Base-by-base conservation (phyloP, 2,888 invertebrate species). In the Xanthia icteritia region DNA sequence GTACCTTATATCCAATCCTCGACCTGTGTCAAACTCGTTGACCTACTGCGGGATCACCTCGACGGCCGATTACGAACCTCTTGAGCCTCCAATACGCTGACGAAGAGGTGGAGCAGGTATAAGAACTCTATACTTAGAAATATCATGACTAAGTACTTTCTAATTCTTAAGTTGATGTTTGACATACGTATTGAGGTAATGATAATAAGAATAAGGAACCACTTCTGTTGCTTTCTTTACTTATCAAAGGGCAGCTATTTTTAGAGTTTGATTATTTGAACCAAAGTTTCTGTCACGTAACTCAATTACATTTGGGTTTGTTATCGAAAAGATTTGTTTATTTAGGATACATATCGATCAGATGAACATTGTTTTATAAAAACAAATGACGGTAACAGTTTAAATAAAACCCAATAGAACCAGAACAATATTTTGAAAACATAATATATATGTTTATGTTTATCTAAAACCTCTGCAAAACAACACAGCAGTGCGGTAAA, bases 21-120 rank as follows among this genome's bases (percentile, higher is more conserved):
- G 93, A 92, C 91, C 92, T 90, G 88, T 80, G 88, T 89, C 93
- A 93, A 94, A 93, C 93, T 91, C 88, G 90, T 94, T 94, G 95
- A 95, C 95, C 94, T 90, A 94, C 81, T 88, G 87, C 91, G 90
- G 90, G 90, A 88, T 91, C 91, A 92, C 91, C 92, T 91, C 90
- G 87, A 85, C 86, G 87, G 90, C 86, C 89, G 87, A 89, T 89
- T 89, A 88, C 81, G 88, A 90, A 88, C 91, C 91, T 91, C 91
- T 91, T 88, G 88, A 88, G 81, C 74, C 83, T 89, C 87, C 86
- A 92, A 90, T 87, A 87, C 86, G 91, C 92, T 92, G 92, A 92
- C 90, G 90, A 90, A 90, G 88, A 82, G 82, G 84, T 76, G 71
- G 69, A 68, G 71, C 78, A 85, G 78, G 82, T 81, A 83, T 56